phyloP scores from a whole-genome alignment of 1,140 invertebrate species.

The Habropoda laboriosa region DNA sequence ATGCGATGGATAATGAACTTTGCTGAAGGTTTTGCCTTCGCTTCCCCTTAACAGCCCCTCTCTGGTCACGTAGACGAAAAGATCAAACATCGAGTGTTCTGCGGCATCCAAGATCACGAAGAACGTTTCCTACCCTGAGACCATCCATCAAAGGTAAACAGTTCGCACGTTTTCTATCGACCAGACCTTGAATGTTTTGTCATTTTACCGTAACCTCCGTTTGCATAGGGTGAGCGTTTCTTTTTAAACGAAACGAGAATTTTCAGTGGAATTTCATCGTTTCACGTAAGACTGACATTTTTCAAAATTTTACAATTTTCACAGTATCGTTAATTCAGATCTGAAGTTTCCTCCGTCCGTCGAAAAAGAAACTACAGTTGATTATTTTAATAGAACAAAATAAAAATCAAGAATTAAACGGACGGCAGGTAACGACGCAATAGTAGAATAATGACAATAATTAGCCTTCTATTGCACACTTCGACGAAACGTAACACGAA shows the following conservation, averaged over 20 bases:
- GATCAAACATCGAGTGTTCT: background rate
- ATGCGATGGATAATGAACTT: slow-evolving; percentile 24
- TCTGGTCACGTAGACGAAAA: background rate
- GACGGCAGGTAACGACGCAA: no score
- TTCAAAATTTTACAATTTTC: no score
- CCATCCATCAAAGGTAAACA: slow-evolving; percentile 54
- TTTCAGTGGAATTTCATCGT: background rate
- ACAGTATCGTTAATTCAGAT: no score
- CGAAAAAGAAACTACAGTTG: no score
- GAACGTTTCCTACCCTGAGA: slow-evolving; percentile 33
- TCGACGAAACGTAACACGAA: no score
- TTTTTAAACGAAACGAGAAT: no score
- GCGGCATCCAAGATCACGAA: background rate
- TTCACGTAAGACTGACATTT: background rate
- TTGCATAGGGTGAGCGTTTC: background rate
- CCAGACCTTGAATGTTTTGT: background rate
- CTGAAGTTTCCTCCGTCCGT: no score
- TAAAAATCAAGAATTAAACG: no score
- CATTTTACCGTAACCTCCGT: background rate
- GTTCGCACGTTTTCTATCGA: background rate
- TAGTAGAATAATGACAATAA: no score
- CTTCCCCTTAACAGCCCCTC: background rate
- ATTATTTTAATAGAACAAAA: no score
- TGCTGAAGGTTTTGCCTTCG: background rate
- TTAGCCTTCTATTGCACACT: no score